These are phyloP conservation scores for Diadegma fenestrale DNA, from an alignment of 2,888 invertebrate genomes.

Conservation along the genomic window DNA sequence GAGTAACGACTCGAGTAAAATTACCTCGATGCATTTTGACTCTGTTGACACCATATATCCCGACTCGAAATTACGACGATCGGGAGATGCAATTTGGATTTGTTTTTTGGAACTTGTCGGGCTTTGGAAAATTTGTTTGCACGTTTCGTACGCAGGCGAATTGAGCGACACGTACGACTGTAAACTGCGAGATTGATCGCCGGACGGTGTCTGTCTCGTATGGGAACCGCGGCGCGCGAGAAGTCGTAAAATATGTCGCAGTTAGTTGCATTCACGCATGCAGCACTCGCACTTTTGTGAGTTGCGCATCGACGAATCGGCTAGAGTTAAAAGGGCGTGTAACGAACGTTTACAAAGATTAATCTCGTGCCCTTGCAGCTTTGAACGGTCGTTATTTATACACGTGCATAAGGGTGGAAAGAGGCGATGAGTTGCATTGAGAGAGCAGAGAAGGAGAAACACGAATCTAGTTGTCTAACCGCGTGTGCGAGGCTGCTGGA, in stretches of 20 bases:
- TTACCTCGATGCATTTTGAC: slow-evolving; percentile 56
- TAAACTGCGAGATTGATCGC: slow-evolving; percentile 27
- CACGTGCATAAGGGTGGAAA: slow-evolving; percentile 6
- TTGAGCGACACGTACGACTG: not conserved
- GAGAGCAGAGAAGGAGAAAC: slow-evolving; percentile 57
- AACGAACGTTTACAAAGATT: too few species aligned
- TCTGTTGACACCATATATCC: slow-evolving; percentile 71
- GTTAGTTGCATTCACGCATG: slow-evolving; percentile 12
- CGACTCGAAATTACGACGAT: slow-evolving; percentile 9
- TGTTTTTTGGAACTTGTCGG: not conserved
- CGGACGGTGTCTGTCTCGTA: not conserved
- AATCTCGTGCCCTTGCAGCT: too few species aligned
- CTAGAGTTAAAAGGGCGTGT: not conserved
- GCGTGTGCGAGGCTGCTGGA: slow-evolving; percentile 70
- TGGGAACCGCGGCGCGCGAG: slow-evolving; percentile 33
- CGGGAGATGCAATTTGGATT: too few species aligned
- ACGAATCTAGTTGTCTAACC: slow-evolving; percentile 78
- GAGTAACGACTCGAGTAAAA: slow-evolving; percentile 10
- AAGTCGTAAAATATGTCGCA: slow-evolving; percentile 68
- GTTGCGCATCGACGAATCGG: not conserved
- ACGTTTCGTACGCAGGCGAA: not conserved
- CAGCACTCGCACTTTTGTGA: too few species aligned
- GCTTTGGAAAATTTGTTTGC: too few species aligned
- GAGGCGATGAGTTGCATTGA: slow-evolving; percentile 21
- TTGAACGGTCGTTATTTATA: not conserved